A percentile compares a stretch with the other conserved stretches of the same genome.
These are phyloP conservation scores for Fregetta grallaria DNA, from an alignment of 2,113 vertebrate species.

Conservation along the genomic window DNA sequence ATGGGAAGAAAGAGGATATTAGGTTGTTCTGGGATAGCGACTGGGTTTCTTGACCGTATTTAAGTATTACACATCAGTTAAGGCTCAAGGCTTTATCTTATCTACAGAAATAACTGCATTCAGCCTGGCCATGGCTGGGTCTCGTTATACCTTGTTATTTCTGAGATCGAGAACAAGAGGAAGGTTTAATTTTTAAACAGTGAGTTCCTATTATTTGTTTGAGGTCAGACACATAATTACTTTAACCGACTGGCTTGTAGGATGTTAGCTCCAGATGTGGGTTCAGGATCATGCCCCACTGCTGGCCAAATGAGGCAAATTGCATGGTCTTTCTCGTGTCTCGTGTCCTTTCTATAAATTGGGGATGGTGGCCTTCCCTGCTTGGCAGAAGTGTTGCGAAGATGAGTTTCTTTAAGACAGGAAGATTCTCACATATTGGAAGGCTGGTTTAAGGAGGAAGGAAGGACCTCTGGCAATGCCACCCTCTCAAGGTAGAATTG, in stretches of 20 bases:
- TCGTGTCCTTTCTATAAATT: background rate
- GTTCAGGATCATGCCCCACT: background rate
- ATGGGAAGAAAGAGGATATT: background rate
- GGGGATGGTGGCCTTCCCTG: background rate
- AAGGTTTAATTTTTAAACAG: conserved; percentile 22
- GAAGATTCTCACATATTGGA: background rate
- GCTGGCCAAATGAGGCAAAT: background rate
- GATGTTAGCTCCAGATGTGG: background rate
- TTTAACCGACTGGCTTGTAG: background rate
- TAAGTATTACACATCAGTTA: conserved; percentile 21
- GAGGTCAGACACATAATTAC: background rate
- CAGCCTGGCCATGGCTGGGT: background rate
- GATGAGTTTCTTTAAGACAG: background rate
- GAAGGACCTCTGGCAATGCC: background rate
- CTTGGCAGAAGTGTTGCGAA: background rate
- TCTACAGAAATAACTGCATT: conserved; percentile 4
- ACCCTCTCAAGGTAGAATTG: background rate
- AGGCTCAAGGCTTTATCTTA: conserved; percentile 12
- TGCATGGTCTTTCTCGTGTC: background rate
- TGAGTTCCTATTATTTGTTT: background rate
- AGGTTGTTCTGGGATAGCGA: background rate
- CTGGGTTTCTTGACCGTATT: background rate
- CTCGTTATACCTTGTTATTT: background rate
- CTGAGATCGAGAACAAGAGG: background rate
- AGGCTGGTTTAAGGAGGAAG: background rate